phyloP scores from a whole-genome alignment of 2,888 invertebrate genomes.

The Eledona agricola region DNA sequence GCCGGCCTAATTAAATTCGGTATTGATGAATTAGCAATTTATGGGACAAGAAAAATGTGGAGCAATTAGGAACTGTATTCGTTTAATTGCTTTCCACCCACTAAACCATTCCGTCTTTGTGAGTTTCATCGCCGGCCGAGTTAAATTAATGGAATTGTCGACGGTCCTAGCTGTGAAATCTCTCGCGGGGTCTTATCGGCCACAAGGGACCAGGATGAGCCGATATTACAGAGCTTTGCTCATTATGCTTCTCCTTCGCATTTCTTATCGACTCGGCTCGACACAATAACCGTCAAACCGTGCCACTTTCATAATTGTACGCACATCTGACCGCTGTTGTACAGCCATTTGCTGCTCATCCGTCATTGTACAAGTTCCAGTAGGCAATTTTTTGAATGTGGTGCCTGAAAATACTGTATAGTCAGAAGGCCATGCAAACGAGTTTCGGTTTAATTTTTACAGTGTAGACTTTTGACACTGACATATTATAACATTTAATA shows the following conservation, averaged over 20 bases:
- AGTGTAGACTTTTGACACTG: too few species aligned
- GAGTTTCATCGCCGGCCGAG: slow-evolving; percentile 57
- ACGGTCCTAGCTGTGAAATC: slow-evolving; percentile 58
- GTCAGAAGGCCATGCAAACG: too few species aligned
- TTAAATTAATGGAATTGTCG: slow-evolving; percentile 62
- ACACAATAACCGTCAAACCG: slow-evolving; percentile 51
- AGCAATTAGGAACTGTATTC: slow-evolving; percentile 63
- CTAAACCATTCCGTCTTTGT: slow-evolving; percentile 57
- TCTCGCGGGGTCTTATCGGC: slow-evolving; percentile 58
- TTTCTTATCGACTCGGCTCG: slow-evolving; percentile 48
- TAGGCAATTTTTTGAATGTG: too few species aligned
- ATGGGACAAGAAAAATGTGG: slow-evolving; percentile 58
- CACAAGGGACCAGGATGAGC: slow-evolving; percentile 53
- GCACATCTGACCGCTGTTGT: too few species aligned
- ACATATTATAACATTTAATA: too few species aligned
- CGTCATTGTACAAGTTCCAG: too few species aligned
- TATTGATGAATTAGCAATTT: slow-evolving; percentile 58
- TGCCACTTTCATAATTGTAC: too few species aligned
- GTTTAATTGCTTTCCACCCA: slow-evolving; percentile 59
- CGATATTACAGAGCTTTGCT: slow-evolving; percentile 52
- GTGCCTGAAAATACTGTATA: too few species aligned
- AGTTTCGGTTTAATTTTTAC: too few species aligned
- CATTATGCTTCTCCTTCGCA: slow-evolving; percentile 47
- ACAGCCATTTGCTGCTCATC: too few species aligned
- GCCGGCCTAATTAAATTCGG: slow-evolving; percentile 40